Evolutionary conservation across 2,888 invertebrate genomes (phyloP), one percentile per base, ranked within the genome.

Genomic region (Hydrotaea diabolus): DNA sequence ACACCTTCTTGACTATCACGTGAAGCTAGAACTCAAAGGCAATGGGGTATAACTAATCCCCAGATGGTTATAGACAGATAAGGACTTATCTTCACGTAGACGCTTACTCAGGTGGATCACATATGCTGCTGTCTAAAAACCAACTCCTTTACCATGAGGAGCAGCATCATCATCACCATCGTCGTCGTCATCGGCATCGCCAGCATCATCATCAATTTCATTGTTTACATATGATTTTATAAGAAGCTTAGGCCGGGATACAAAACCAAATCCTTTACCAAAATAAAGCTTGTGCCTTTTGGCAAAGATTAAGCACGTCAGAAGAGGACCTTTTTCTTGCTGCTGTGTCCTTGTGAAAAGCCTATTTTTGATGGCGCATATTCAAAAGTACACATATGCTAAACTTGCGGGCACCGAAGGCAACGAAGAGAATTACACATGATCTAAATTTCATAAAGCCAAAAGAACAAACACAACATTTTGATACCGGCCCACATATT

Each of bases 201-300:
- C 43, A 43, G 15, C 49, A 49, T 62, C 62, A 62, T n/a, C 62
- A 62, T 46, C 46, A 23, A 69, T 69, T 46, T 46, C 69, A 46
- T 46, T 69, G 69, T 69, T 69, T 69, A 46, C 69, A 21, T 13
- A 69, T 69, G 69, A 69, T 69, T 69, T 43, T 69, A 69, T 69
- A 69, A 69, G 69, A 43, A 69, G 69, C 69, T 69, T 69, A 69
- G 9, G 69, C 43, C 21, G 39, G 69, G 69, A 43, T 69, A 69
- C 13, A 23, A 69, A 69, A 15, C 31, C 69, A 69, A 69, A 69
- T n/a, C 43, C 69, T 46, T 46, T 46, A 8, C n/a, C 13, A 43
- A 69, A 69, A 69, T 23, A 46, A n/a, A 69, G 19, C 46, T 2
- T 46, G 21, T 69, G 69, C 46, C 69, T 17, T 69, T 69, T 26